These are phyloP conservation scores for Maniola hyperantus DNA, from an alignment of 2,888 invertebrate genomes.

Conservation along the genomic window DNA sequence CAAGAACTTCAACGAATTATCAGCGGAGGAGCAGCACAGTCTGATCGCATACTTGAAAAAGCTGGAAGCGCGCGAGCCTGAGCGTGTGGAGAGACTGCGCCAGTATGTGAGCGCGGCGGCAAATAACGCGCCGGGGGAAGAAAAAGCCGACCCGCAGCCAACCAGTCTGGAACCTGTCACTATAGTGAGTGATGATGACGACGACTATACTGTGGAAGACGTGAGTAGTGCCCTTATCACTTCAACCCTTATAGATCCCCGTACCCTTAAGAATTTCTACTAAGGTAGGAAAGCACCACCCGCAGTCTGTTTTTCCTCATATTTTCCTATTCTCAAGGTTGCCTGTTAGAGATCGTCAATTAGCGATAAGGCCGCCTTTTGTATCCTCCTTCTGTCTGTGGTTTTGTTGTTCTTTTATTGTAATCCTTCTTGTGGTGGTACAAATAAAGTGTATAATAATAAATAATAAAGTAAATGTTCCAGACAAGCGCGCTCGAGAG, in stretches of 20 bases:
- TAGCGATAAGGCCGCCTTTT: too few relatives aligned
- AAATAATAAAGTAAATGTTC: too few relatives aligned
- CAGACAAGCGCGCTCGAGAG: too few relatives aligned
- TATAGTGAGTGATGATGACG: conserved; percentile 88
- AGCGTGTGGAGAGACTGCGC: conserved; percentile 89
- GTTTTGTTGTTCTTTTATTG: too few relatives aligned
- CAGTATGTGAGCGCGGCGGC: conserved; percentile 86
- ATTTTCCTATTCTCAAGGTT: too few relatives aligned
- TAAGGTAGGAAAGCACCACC: too few relatives aligned
- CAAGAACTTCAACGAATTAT: conserved; percentile 90
- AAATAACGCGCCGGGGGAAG: conserved; percentile 31
- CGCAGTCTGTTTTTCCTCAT: too few relatives aligned
- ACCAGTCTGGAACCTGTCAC: conserved; percentile 42
- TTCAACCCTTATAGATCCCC: not conserved
- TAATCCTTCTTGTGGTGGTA: too few relatives aligned
- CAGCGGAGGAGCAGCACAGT: conserved; percentile 91
- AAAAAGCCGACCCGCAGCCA: conserved; percentile 3
- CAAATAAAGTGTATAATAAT: too few relatives aligned
- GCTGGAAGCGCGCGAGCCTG: conserved; percentile 88
- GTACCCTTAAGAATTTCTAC: not conserved
- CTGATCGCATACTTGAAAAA: conserved; percentile 92
- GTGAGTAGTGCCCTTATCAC: conserved; percentile 51
- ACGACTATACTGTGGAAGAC: conserved; percentile 93
- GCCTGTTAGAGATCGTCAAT: too few relatives aligned
- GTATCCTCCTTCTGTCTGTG: too few relatives aligned